These are phyloP conservation scores for Limnephilus rhombicus DNA, from an alignment of 2,888 invertebrate species.

Conservation along the genomic window DNA sequence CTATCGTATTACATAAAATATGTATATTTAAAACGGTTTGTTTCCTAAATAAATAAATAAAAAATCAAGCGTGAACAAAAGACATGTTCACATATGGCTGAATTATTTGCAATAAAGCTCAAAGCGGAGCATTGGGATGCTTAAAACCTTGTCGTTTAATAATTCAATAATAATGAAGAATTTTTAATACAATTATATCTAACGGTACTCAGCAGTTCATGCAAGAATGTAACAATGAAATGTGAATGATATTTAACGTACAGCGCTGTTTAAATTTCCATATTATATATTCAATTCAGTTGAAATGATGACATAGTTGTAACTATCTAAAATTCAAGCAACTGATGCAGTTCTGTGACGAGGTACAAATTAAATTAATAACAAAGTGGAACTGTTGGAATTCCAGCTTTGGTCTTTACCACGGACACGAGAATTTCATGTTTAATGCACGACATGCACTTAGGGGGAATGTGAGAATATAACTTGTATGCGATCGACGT, in stretches of 20 bases:
- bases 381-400: conserved; percentile 3
- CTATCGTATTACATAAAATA: too few species aligned
- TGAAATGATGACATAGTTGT: background rate
- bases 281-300: background rate
- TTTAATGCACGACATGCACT: background rate
- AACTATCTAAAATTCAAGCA: background rate
- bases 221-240: background rate
- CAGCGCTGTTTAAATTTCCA: background rate
- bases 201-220: background rate
- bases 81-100: background rate
- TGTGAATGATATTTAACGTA: background rate
- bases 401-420: background rate
- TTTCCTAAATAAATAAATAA: too few species aligned
- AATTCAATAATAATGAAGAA: too few species aligned
- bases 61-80: too few species aligned
- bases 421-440: background rate
- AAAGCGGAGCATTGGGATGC: too few species aligned
- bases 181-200: background rate
- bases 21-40: too few species aligned
- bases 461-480: background rate
- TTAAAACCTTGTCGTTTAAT: too few species aligned
- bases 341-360: background rate
- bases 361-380: conserved; percentile 14
- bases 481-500: background rate
- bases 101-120: background rate